Evolutionary conservation across 1,140 invertebrate genomes (phyloP), one percentile per base, ranked within the genome.

Genomic region (Arctopsyche grandis): DNA sequence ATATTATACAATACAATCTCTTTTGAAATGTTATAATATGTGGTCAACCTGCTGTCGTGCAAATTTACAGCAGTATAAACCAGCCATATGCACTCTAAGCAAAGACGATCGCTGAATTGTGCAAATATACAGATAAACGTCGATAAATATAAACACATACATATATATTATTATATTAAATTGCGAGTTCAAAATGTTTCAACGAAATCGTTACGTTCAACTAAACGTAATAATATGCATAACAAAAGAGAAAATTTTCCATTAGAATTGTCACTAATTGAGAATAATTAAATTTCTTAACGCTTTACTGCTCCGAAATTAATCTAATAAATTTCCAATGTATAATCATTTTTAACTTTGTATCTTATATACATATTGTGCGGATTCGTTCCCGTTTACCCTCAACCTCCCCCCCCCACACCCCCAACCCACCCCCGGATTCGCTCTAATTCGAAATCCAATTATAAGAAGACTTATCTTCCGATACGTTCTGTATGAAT

Each of bases 241-340:
- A 19, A 52, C 48, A 52, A 66, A 29, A 66, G 63, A 66, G 24
- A 5, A 19, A 60, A 60, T 60, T 60, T 19, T 60, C 56, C 56
- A 60, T 60, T 16, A 9, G 56, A 60, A 60, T 19, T 60, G 56
- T 60, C 56, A 21, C 56, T 66, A 66, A 66, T 66, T 66, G 24
- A 66, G 26, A 24, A 22, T 66, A 66, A 66, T 66, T 66, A 66
- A 66, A 66, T 66, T 66, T 22, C 63, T 66, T 66, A 29, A 66
- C 14, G 63, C 63, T 66, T n/a, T 12, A 26, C 63, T 22, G 63
- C 63, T 66, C 24, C 21, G 14, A 66, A 66, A 66, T 66, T 66
- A 66, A 66, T 66, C 63, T 66, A 66, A 66, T 66, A 66, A 66
- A 66, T 66, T 66, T 66, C 63, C 63, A 26, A 66, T 66, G 24